phyloP scores from a whole-genome alignment of 2,113 vertebrate species.

The Pseudopipra pipra region DNA sequence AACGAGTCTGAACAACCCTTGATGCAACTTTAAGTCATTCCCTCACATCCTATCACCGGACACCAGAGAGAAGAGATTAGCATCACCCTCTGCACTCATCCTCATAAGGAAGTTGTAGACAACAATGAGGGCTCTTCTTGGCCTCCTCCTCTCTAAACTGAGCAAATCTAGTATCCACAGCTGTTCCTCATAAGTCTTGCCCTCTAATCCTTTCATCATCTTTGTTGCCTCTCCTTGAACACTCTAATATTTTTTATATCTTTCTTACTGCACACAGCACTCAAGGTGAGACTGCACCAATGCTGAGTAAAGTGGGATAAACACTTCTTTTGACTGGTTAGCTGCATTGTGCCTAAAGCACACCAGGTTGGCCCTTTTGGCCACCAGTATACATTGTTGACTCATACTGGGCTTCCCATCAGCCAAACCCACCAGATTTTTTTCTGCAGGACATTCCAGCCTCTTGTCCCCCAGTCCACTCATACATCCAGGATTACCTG shows the following conservation, averaged over 20 bases:
- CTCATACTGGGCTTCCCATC: background rate
- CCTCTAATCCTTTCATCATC: background rate
- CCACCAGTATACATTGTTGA: background rate
- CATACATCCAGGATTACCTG: background rate
- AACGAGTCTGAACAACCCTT: background rate
- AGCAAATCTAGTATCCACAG: background rate
- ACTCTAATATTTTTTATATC: background rate
- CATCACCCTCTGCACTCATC: accelerated
- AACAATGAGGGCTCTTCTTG: background rate
- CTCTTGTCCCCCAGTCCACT: background rate
- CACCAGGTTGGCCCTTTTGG: background rate
- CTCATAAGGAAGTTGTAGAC: background rate
- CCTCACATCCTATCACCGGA: background rate
- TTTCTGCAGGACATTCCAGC: background rate
- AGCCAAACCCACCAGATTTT: background rate
- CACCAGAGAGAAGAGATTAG: background rate
- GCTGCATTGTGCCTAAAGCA: background rate
- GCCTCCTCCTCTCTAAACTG: background rate
- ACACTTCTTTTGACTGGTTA: background rate
- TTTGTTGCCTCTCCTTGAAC: background rate
- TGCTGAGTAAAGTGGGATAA: background rate
- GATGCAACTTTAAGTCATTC: background rate
- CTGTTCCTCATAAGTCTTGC: background rate
- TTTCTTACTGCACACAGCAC: background rate
- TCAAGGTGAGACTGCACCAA: background rate